phyloP scores from a whole-genome alignment of 2,113 vertebrate genomes.

The Pseudorasbora parva region DNA sequence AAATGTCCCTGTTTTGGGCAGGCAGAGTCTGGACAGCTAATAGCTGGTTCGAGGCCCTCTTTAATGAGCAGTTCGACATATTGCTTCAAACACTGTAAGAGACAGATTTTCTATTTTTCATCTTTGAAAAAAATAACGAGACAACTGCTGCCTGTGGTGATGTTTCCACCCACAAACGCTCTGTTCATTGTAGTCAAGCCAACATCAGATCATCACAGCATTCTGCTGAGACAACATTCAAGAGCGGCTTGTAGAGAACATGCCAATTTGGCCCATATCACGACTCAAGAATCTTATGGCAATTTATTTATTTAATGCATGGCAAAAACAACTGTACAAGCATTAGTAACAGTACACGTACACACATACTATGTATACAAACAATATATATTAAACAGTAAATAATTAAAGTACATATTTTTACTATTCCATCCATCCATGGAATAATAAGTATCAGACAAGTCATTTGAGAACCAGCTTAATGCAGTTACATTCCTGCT shows the following conservation, averaged over 20 bases:
- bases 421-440: no score
- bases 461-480: neutral
- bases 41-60: constrained; percentile 85
- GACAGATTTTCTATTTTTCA: constrained; percentile 18
- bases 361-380: no score
- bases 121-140: constrained; percentile 29
- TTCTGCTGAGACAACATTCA: constrained; percentile 17
- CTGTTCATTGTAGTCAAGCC: constrained; percentile 20
- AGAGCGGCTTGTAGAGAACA: neutral
- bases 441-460: no score
- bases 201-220: neutral
- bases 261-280: neutral
- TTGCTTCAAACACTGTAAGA: constrained; percentile 85
- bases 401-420: no score
- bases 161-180: constrained; percentile 10
- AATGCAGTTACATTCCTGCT: neutral
- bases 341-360: no score
- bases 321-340: no score
- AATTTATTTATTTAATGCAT: neutral
- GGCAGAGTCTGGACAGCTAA: constrained; percentile 86
- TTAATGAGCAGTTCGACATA: constrained; percentile 88
- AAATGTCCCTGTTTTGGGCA: constrained; percentile 84
- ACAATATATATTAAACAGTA: no score
- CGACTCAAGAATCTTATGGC: neutral
- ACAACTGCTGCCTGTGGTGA: neutral